Evolutionary conservation across 2,888 invertebrate species (phyloP).

Genomic region (Drosophila helvetica): DNA sequence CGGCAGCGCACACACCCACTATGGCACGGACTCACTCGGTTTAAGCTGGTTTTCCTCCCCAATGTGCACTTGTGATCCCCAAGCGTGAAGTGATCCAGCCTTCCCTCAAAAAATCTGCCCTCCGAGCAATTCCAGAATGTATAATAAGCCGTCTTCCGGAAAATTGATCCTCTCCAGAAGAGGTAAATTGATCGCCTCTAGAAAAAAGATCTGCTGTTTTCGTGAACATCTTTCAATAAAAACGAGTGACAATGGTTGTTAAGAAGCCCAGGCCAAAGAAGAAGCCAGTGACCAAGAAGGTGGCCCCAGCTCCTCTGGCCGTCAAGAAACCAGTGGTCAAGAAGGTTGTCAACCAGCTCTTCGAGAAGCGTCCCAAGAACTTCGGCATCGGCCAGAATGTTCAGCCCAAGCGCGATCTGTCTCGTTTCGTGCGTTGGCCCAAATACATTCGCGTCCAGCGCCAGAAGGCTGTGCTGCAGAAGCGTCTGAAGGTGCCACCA

Average conservation of each 20-base stretch:
- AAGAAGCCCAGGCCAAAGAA: conserved; percentile 92
- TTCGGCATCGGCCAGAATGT: conserved; percentile 99
- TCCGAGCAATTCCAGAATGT: too few species aligned
- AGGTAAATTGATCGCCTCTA: too few species aligned
- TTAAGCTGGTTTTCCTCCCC: too few species aligned
- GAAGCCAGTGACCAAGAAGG: conserved; percentile 97
- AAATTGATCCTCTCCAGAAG: too few species aligned
- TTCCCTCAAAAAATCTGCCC: too few species aligned
- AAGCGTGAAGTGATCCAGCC: too few species aligned
- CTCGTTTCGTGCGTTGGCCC: conserved; percentile 99
- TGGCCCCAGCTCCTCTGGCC: conserved; percentile 97
- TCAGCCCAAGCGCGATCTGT: conserved; percentile 98
- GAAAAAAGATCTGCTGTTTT: conserved; percentile 83
- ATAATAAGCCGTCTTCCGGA: too few species aligned
- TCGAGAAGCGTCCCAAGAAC: conserved; percentile 98
- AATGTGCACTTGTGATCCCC: too few species aligned
- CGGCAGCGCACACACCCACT: too few species aligned
- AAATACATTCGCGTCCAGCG: conserved; percentile 99
- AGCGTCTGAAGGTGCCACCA: conserved; percentile 98
- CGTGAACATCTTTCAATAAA: conserved; percentile 78
- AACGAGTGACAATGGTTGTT: conserved; percentile 83
- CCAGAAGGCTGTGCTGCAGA: conserved; percentile 97
- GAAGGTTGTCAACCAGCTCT: conserved; percentile 97
- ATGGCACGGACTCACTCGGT: too few species aligned
- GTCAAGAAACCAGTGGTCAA: conserved; percentile 96